Conservation (phyloP, 2,113 vertebrate genomes). For the Phasianus colchicus region DNA sequence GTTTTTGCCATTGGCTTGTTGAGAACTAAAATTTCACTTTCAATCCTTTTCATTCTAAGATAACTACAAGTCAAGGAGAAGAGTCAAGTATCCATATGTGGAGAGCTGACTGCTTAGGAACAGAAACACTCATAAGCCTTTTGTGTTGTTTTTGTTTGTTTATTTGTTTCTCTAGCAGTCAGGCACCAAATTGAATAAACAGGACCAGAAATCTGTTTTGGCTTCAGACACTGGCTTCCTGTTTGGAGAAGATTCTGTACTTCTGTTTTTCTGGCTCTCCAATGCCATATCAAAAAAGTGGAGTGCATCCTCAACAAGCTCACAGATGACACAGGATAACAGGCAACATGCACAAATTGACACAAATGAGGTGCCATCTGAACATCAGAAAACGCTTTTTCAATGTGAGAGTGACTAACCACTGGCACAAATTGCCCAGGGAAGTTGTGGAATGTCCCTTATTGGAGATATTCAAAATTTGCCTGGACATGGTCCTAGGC, state of each 20-base stretch:
- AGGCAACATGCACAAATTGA: neutral
- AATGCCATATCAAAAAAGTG: neutral
- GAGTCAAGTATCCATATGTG: neutral
- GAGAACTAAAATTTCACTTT: neutral
- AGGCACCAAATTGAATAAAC: neutral
- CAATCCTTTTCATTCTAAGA: neutral
- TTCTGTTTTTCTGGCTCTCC: neutral
- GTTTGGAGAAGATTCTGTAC: neutral
- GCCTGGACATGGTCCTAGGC: neutral
- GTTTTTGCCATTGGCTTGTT: neutral
- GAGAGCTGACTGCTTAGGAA: neutral
- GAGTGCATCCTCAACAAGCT: neutral
- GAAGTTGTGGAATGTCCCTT: neutral
- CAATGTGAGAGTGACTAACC: too few relatives aligned
- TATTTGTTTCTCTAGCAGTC: neutral
- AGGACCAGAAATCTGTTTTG: neutral
- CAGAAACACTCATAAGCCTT: neutral
- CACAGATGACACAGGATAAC: neutral
- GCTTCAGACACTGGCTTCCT: rapidly evolving
- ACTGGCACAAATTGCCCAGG: neutral
- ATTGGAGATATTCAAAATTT: neutral
- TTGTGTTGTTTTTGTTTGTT: neutral
- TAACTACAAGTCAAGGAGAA: neutral
- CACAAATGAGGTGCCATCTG: neutral
- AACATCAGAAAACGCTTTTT: too few relatives aligned